Evolutionary conservation across 2,797 vertebrate genomes (phyloP).

Genomic region (Melanotaenia maccullochi): DNA sequence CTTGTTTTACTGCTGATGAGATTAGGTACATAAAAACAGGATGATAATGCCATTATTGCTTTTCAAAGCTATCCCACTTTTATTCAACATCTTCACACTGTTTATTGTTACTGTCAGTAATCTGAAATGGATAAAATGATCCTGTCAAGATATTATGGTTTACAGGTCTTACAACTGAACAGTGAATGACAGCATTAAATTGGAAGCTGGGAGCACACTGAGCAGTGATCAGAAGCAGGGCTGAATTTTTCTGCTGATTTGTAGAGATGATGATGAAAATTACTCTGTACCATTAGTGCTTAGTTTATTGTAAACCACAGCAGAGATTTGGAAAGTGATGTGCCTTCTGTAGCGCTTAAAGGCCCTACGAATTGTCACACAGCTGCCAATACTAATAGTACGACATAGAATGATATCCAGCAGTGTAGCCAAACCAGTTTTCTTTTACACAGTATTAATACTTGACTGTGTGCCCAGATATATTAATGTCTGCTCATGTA

Average conservation of each 20-base stretch:
- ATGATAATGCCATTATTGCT: constrained; percentile 16
- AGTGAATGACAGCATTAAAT: constrained; percentile 4
- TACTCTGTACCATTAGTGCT: too few relatives aligned
- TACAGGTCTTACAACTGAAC: constrained; percentile 9
- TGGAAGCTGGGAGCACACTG: constrained; percentile 3
- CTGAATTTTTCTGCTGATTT: background rate
- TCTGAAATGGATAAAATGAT: constrained; percentile 13
- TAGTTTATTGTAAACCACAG: constrained; percentile 6
- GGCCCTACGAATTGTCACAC: background rate
- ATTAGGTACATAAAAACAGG: constrained; percentile 5
- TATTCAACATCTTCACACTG: constrained; percentile 11
- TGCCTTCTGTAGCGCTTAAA: background rate
- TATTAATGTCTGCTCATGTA: background rate
- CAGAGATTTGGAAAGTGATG: background rate
- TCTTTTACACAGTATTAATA: background rate
- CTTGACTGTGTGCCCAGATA: background rate
- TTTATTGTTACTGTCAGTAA: constrained; percentile 10
- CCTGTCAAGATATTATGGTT: constrained; percentile 4
- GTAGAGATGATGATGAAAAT: background rate
- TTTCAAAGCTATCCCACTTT: constrained; percentile 15
- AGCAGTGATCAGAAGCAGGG: background rate
- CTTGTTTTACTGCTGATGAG: constrained; percentile 41
- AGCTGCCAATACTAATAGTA: background rate
- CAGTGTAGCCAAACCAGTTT: background rate
- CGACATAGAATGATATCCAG: background rate